Evolutionary conservation across 30 jellyfish, hydroid and myxozoan species (phyloP).

Genomic region (Turritopsis dohrnii): DNA sequence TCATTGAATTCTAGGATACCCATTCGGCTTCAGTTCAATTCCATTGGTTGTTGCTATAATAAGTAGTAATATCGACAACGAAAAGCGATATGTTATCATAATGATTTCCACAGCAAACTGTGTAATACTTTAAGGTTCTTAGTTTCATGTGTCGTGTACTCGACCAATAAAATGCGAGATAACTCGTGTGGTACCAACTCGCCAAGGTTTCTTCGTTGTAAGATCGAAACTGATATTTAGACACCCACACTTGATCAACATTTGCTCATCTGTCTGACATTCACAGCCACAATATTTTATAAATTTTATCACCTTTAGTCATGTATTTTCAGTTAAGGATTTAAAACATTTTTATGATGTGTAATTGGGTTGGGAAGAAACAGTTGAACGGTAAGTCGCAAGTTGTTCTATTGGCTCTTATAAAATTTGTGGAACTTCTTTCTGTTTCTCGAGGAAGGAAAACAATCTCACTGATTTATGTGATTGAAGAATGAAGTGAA

Average conservation of each 20-base stretch:
- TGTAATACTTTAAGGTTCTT: too few relatives aligned
- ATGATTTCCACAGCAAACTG: too few relatives aligned
- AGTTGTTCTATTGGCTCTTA: neutral
- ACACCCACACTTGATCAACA: neutral
- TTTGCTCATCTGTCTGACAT: neutral
- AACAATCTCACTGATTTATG: neutral
- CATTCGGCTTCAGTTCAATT: neutral
- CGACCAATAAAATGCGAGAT: too few relatives aligned
- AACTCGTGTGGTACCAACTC: too few relatives aligned
- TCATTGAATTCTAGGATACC: too few relatives aligned
- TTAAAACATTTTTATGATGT: neutral
- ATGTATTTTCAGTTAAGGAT: too few relatives aligned
- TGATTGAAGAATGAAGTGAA: neutral
- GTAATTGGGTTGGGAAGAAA: too few relatives aligned
- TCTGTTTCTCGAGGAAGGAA: neutral
- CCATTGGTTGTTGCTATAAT: neutral
- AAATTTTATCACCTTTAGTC: too few relatives aligned
- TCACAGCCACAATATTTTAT: neutral
- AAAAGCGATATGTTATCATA: neutral
- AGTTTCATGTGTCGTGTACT: too few relatives aligned
- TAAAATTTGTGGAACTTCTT: neutral
- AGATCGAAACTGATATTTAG: neutral
- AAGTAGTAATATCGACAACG: neutral
- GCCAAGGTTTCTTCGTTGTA: too few relatives aligned
- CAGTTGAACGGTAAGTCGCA: too few relatives aligned